Percentiles rank a stretch among this genome's conserved stretches.
Evolutionary conservation across 2,797 vertebrate species (phyloP).

Genomic region (Spinibarbus caldwelli): DNA sequence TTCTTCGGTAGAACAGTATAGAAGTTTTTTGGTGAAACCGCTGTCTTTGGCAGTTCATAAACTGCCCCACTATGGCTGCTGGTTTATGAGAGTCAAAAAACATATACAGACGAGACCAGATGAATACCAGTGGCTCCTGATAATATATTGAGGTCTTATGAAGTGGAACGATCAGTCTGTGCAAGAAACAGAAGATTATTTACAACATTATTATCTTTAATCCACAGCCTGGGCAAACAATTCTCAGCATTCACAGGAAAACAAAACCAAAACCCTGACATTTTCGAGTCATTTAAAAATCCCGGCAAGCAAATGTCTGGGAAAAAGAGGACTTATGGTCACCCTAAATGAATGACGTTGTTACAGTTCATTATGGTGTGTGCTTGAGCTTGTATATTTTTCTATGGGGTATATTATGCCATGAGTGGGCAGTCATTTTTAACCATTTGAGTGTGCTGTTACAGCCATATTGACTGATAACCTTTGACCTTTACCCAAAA

Average conservation of each 20-base stretch:
- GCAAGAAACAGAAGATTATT: no score
- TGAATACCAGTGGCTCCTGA: not conserved
- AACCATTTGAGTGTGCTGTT: not conserved
- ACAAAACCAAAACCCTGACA: no score
- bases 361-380: no score
- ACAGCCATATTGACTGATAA: not conserved
- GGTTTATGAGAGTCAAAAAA: not conserved
- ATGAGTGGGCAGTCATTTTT: not conserved
- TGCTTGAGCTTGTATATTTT: not conserved
- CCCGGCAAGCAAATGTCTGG: not conserved
- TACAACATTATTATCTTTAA: no score
- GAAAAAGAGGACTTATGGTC: not conserved
- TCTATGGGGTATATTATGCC: not conserved
- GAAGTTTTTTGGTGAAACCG: not conserved
- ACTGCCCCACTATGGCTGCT: not conserved
- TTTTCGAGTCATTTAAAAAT: not conserved
- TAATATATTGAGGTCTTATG: not conserved
- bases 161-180: not conserved
- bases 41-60: no score
- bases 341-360: no score
- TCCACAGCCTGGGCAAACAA: not conserved
- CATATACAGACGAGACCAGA: not conserved
- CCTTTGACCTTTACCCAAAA: not conserved
- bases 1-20: not conserved
- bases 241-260: not conserved